phyloP scores from a whole-genome alignment of 2,888 invertebrate genomes.

The Dromius quadrimaculatus region DNA sequence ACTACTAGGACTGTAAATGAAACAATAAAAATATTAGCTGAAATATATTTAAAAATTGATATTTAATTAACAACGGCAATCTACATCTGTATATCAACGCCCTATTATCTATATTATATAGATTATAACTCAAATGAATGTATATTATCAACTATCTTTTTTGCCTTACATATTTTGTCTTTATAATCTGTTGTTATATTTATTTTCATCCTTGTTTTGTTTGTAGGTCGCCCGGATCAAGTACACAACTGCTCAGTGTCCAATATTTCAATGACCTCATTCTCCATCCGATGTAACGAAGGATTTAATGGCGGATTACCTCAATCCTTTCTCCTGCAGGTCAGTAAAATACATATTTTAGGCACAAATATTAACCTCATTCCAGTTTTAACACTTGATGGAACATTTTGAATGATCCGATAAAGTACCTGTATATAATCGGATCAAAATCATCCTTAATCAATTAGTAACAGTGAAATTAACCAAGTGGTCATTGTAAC shows the following conservation, averaged over 20 bases:
- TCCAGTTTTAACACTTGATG: too few species aligned
- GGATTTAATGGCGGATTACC: constrained; percentile 92
- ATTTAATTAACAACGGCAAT: neutral
- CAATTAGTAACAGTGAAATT: too few species aligned
- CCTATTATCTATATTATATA: neutral
- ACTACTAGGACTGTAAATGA: too few species aligned
- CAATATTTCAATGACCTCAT: constrained; percentile 88
- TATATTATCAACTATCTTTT: neutral
- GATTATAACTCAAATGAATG: neutral
- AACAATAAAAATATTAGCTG: too few species aligned
- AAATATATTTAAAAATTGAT: neutral
- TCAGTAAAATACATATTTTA: constrained; percentile 62
- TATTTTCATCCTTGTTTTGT: constrained; percentile 25
- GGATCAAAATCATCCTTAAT: too few species aligned
- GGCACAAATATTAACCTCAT: neutral
- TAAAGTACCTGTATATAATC: too few species aligned
- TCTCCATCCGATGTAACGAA: constrained; percentile 84
- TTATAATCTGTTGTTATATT: neutral
- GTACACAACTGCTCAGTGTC: constrained; percentile 91
- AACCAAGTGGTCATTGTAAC: too few species aligned
- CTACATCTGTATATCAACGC: neutral
- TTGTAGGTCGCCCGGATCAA: constrained; percentile 89
- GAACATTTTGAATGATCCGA: too few species aligned
- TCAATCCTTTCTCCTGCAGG: constrained; percentile 87
- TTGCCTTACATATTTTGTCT: neutral